phyloP scores from a whole-genome alignment of 1,140 invertebrate species.

The Eueides isabella region DNA sequence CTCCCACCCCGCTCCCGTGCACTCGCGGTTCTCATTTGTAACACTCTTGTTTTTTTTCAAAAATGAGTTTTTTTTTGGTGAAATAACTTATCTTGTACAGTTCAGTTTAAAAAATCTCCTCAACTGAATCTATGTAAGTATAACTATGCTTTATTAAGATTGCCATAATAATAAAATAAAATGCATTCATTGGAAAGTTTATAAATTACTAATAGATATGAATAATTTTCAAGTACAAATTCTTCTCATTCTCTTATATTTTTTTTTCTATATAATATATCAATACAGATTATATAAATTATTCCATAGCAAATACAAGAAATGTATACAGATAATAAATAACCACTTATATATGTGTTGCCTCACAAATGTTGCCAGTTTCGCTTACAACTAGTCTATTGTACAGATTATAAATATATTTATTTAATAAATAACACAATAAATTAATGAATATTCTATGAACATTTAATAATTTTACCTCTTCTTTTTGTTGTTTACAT shows the following conservation, averaged over 20 bases:
- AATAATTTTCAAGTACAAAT: neutral
- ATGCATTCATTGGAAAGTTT: conserved; percentile 2
- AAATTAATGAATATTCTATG: neutral
- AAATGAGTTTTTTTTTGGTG: neutral
- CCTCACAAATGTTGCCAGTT: conserved; percentile 28
- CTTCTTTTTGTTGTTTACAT: too few relatives aligned
- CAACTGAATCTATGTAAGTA: neutral
- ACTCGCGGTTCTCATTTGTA: too few relatives aligned
- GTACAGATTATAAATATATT: conserved; percentile 8
- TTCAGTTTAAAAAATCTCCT: neutral
- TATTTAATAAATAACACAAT: conserved; percentile 5
- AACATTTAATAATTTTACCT: too few relatives aligned
- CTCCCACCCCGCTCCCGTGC: neutral
- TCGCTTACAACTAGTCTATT: conserved; percentile 27
- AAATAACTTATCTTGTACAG: neutral
- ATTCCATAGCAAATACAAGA: neutral
- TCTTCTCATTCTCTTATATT: neutral
- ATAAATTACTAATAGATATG: neutral
- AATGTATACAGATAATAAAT: conserved; percentile 15
- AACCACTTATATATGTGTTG: conserved; percentile 13
- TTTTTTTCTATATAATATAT: neutral
- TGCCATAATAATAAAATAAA: conserved; percentile 1
- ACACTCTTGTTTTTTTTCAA: too few relatives aligned
- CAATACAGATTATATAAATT: neutral
- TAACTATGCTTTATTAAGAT: neutral